Percentiles rank a stretch among this genome's conserved stretches.
Conservation (phyloP, 2,888 invertebrate genomes). For the Eustalomyia histrio region DNA sequence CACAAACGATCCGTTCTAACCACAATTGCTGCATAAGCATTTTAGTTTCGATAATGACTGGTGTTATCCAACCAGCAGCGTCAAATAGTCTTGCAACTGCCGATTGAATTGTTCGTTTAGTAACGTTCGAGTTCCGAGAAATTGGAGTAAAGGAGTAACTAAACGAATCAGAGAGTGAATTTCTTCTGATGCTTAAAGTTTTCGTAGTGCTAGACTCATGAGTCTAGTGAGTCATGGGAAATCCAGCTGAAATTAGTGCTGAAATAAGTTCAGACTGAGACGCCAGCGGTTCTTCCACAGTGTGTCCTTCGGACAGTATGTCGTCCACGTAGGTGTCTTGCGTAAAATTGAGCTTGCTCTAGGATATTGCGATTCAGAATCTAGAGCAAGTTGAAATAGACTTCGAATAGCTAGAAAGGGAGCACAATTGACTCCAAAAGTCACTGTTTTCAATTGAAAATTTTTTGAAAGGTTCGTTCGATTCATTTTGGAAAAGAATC, state of each 20-base stretch:
- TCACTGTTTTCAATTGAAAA: constrained; percentile 13
- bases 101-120: too few relatives aligned
- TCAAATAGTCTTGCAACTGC: background rate
- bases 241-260: constrained; percentile 9
- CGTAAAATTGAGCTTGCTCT: too few relatives aligned
- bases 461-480: background rate
- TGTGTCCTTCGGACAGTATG: constrained; percentile 12
- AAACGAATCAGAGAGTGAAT: background rate
- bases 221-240: constrained; percentile 6
- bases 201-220: constrained; percentile 16
- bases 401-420: too few relatives aligned
- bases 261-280: background rate
- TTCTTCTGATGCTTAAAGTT: constrained; percentile 17
- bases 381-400: background rate
- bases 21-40: constrained; percentile 37
- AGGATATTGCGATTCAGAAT: too few relatives aligned
- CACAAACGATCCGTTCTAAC: constrained; percentile 37
- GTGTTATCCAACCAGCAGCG: too few relatives aligned
- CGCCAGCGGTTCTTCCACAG: background rate
- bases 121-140: too few relatives aligned
- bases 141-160: too few relatives aligned
- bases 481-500: constrained; percentile 49
- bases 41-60: background rate
- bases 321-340: too few relatives aligned
- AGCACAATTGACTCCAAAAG: too few relatives aligned